Conservation (phyloP, 30 jellyfish, hydroid and myxozoan species). For the Cassiopea xamachana region DNA sequence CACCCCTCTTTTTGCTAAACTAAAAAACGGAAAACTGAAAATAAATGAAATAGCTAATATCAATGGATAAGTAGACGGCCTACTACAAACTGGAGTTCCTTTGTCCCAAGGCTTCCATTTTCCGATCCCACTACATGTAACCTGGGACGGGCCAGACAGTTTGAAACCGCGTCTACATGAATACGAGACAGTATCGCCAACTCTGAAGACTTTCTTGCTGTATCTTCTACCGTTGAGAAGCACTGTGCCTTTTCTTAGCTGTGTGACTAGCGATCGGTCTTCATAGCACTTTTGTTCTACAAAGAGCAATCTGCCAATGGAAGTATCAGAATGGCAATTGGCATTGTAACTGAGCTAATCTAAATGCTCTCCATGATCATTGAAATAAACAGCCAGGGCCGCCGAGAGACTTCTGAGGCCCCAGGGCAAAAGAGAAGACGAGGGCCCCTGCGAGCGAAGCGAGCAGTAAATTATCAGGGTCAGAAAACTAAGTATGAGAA, state of each 20-base stretch:
- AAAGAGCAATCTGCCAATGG: neutral
- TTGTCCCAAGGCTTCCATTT: constrained; percentile 85
- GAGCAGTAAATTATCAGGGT: no score
- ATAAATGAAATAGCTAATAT: no score
- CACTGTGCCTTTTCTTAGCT: constrained; percentile 45
- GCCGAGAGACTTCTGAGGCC: no score
- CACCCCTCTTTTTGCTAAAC: no score
- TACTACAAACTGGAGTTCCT: constrained; percentile 77
- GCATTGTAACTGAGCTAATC: no score
- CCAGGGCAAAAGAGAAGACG: no score
- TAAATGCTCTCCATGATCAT: no score
- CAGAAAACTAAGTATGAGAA: no score
- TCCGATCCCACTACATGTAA: constrained; percentile 79
- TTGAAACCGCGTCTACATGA: constrained; percentile 55
- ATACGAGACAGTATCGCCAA: constrained; percentile 63
- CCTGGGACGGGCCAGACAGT: constrained; percentile 65
- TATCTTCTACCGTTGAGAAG: constrained; percentile 30
- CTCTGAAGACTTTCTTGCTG: neutral
- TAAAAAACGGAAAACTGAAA: no score
- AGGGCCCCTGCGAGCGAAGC: no score
- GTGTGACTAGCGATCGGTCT: constrained; percentile 28
- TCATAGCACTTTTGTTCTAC: constrained; percentile 38
- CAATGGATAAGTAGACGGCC: neutral
- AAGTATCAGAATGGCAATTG: no score
- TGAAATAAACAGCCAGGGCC: no score